Evolutionary conservation across 2,113 vertebrate species (phyloP).

Genomic region (Myotis yumanensis): DNA sequence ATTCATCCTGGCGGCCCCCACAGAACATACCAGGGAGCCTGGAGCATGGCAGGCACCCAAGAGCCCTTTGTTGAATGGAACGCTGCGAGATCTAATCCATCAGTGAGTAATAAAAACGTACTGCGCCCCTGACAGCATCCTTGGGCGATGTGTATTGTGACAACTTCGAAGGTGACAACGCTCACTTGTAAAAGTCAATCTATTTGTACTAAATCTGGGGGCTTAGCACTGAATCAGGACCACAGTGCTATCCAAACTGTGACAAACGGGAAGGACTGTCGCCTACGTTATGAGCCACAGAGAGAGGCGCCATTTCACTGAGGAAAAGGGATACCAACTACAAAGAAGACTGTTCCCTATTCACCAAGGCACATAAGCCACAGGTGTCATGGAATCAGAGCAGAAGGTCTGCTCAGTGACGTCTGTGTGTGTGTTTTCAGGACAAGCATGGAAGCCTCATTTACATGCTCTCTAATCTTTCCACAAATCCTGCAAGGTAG

Average conservation of each 20-base stretch:
- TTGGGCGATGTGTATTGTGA: neutral
- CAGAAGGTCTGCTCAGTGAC: neutral
- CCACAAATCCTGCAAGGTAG: neutral
- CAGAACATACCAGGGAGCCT: neutral
- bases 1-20: neutral
- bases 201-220: neutral
- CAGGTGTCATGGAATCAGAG: neutral
- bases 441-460: neutral
- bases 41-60: neutral
- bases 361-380: neutral
- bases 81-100: neutral
- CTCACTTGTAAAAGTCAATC: slow-evolving; percentile 8
- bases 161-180: neutral
- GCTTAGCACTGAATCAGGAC: neutral
- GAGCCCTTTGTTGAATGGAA: neutral
- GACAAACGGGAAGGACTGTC: neutral
- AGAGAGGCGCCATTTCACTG: neutral
- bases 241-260: neutral
- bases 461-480: neutral
- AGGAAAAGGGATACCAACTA: neutral
- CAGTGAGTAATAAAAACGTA: neutral
- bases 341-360: neutral
- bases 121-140: neutral
- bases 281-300: neutral
- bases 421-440: neutral